These are phyloP conservation scores for Chelonia mydas DNA, from an alignment of 2,797 vertebrate species.

Conservation along the genomic window DNA sequence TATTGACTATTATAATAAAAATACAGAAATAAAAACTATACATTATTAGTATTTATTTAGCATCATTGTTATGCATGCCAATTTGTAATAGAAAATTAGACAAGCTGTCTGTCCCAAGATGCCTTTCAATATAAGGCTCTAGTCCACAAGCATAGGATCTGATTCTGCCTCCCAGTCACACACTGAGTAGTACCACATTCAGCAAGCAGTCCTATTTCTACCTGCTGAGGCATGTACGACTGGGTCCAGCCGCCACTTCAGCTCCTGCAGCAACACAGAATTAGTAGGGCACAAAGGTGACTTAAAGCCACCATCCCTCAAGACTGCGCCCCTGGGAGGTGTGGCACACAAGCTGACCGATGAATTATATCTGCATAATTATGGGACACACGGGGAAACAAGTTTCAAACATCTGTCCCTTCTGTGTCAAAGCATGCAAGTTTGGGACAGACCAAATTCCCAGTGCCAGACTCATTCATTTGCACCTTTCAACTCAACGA, in stretches of 20 bases:
- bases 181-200: fast-evolving
- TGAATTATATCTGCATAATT: not conserved
- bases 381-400: not conserved
- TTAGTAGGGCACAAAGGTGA: not conserved
- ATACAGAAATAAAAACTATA: constrained; percentile 4
- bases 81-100: not conserved
- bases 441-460: constrained; percentile 36
- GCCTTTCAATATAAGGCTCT: not conserved
- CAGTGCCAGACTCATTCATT: constrained; percentile 39
- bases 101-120: not conserved
- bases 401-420: constrained; percentile 29
- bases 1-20: constrained; percentile 54
- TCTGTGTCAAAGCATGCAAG: not conserved
- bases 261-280: not conserved
- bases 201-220: fast-evolving
- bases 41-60: constrained; percentile 13
- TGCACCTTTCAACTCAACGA: constrained; percentile 68
- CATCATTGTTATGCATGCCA: constrained; percentile 1
- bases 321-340: not conserved
- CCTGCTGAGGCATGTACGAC: fast-evolving
- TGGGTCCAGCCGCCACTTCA: not conserved
- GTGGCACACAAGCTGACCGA: not conserved
- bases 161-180: not conserved
- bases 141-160: not conserved
- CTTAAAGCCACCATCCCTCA: not conserved